These are phyloP conservation scores for Halictus ligatus DNA, from an alignment of 2,888 invertebrate genomes.

Conservation along the genomic window DNA sequence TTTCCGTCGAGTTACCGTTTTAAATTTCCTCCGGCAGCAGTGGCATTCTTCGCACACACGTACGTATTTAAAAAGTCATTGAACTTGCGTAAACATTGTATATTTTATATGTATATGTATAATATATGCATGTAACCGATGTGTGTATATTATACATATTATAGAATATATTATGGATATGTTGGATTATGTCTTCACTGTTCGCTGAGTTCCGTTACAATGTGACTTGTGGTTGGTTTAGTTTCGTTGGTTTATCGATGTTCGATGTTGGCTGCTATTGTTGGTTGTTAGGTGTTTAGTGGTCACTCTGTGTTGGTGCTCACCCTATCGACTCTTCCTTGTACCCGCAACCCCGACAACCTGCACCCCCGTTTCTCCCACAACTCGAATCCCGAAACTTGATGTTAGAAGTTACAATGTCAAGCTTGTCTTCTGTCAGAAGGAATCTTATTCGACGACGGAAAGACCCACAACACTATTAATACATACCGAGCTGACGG, in stretches of 20 bases:
- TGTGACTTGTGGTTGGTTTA: slow-evolving; percentile 83
- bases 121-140: slow-evolving; percentile 33
- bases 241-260: slow-evolving; percentile 83
- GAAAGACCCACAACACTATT: slow-evolving; percentile 38
- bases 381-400: slow-evolving; percentile 71
- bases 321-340: slow-evolving; percentile 73
- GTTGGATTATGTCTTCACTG: slow-evolving; percentile 80
- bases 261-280: slow-evolving; percentile 83
- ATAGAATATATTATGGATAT: slow-evolving; percentile 60
- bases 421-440: slow-evolving; percentile 66
- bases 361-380: slow-evolving; percentile 66
- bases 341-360: slow-evolving; percentile 72
- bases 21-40: slow-evolving; percentile 43
- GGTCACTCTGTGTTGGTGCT: slow-evolving; percentile 82
- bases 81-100: slow-evolving; percentile 65
- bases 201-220: slow-evolving; percentile 81
- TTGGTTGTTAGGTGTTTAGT: slow-evolving; percentile 84
- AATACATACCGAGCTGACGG: slow-evolving; percentile 51
- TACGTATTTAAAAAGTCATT: slow-evolving; percentile 69
- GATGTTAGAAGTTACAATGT: slow-evolving; percentile 77
- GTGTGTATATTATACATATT: slow-evolving; percentile 54
- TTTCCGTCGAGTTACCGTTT: background rate
- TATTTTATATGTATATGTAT: slow-evolving; percentile 46
- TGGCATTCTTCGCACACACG: slow-evolving; percentile 71
- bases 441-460: slow-evolving; percentile 46